phyloP scores from a whole-genome alignment of 1,140 invertebrate genomes.

The Drosophila insularis region DNA sequence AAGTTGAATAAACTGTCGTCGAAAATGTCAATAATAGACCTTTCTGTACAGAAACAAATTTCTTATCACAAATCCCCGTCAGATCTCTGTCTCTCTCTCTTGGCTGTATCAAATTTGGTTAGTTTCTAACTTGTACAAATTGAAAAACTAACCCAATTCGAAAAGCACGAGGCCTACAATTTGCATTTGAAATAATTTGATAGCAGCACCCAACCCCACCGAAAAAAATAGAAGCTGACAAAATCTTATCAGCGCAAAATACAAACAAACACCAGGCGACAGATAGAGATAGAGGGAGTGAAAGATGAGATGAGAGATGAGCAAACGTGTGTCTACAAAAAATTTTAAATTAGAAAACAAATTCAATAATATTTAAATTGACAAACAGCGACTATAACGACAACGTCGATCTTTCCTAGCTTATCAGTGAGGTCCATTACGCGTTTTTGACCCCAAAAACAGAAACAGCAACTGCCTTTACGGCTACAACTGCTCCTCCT shows the following conservation, averaged over 20 bases:
- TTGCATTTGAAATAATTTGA: conserved; percentile 66
- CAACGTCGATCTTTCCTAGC: conserved; percentile 1
- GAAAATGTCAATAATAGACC: not conserved
- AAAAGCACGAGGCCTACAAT: conserved; percentile 44
- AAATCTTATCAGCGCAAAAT: conserved; percentile 64
- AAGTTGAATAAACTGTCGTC: conserved; percentile 2
- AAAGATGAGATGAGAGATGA: conserved; percentile 35
- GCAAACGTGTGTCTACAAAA: conserved; percentile 25
- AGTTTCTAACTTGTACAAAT: conserved; percentile 5
- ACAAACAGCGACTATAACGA: not conserved
- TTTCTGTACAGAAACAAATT: not conserved
- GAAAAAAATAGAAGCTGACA: conserved; percentile 17
- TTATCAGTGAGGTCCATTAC: conserved; percentile 58
- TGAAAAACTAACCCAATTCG: conserved; percentile 56
- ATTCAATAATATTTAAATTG: conserved; percentile 54
- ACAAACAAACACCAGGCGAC: conserved; percentile 33
- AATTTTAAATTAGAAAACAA: conserved; percentile 60
- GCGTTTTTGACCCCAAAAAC: conserved; percentile 60
- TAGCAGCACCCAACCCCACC: conserved; percentile 27
- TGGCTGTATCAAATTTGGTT: not conserved
- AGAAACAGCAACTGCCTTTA: too few relatives aligned
- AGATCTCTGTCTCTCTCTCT: too few relatives aligned
- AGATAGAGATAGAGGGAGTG: conserved; percentile 1
- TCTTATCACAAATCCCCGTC: conserved; percentile 1
- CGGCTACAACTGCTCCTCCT: too few relatives aligned